Evolutionary conservation across 2,113 vertebrate species (phyloP).

Genomic region (Pithys albifrons): DNA sequence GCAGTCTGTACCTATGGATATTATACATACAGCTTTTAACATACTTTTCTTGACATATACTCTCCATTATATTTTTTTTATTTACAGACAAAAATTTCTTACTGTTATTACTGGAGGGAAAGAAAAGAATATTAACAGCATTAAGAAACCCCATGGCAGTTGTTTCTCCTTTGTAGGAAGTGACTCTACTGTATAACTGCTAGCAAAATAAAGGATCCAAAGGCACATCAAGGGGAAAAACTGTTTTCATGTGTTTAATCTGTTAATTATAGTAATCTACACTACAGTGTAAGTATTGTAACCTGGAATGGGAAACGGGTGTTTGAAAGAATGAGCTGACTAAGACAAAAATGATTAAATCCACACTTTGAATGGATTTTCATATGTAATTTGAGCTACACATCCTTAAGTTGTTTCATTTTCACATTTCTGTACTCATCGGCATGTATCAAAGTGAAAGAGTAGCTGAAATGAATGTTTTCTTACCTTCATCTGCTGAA

Average conservation of each 20-base stretch:
- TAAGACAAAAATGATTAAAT: constrained; percentile 67
- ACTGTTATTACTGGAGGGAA: constrained; percentile 54
- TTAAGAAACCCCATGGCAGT: constrained; percentile 28
- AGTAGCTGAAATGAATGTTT: constrained; percentile 41
- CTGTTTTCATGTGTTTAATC: constrained; percentile 66
- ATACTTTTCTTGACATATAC: constrained; percentile 39
- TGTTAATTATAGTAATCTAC: constrained; percentile 64
- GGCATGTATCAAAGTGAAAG: constrained; percentile 16
- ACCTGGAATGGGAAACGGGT: constrained; percentile 57
- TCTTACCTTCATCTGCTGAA: constrained; percentile 35
- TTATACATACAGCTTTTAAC: not conserved
- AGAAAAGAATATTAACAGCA: constrained; percentile 49
- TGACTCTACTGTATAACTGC: constrained; percentile 34
- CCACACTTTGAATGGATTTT: constrained; percentile 47
- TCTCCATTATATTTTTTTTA: constrained; percentile 48
- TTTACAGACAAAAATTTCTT: constrained; percentile 67
- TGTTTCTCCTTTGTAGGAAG: constrained; percentile 53
- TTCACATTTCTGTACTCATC: constrained; percentile 40
- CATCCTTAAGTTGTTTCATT: constrained; percentile 62
- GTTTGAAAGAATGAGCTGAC: constrained; percentile 60
- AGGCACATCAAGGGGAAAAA: constrained; percentile 61
- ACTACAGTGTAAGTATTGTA: constrained; percentile 55
- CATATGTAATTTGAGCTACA: constrained; percentile 51
- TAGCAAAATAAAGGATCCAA: constrained; percentile 44
- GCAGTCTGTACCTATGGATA: not conserved